phyloP scores from a whole-genome alignment of 1,140 invertebrate species.

The Pygmarrhopalites habei region DNA sequence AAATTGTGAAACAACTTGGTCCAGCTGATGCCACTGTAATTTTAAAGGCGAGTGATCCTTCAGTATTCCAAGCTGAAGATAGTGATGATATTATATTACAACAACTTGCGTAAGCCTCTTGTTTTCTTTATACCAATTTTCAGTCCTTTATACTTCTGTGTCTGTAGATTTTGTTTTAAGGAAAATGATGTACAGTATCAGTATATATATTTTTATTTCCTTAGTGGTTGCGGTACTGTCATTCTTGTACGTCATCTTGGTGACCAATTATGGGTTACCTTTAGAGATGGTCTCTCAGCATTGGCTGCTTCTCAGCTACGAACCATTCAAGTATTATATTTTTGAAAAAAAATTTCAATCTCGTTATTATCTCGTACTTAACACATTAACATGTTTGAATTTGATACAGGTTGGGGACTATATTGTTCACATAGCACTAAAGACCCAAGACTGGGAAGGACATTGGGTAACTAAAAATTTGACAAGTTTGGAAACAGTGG shows the following conservation, averaged over 20 bases:
- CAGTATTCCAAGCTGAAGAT: constrained; percentile 56
- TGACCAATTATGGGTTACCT: constrained; percentile 79
- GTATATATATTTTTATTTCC: too few species aligned
- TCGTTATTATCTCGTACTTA: background rate
- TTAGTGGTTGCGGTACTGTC: constrained; percentile 72
- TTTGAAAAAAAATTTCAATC: constrained; percentile 44
- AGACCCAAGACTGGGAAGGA: constrained; percentile 74
- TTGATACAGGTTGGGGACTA: constrained; percentile 57
- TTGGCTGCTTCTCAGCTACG: constrained; percentile 57
- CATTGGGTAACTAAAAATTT: constrained; percentile 66
- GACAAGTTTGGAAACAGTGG: too few species aligned
- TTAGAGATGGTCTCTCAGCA: constrained; percentile 74
- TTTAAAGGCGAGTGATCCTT: constrained; percentile 47
- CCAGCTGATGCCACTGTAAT: constrained; percentile 94
- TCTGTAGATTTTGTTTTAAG: too few species aligned
- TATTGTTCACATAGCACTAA: constrained; percentile 63
- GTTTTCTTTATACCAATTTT: too few species aligned
- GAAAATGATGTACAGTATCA: too few species aligned
- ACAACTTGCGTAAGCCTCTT: too few species aligned
- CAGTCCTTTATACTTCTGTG: too few species aligned
- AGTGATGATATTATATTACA: constrained; percentile 64
- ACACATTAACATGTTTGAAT: constrained; percentile 17
- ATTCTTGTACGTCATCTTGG: constrained; percentile 88
- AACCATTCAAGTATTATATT: constrained; percentile 40
- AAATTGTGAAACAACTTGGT: constrained; percentile 77